phyloP scores from a whole-genome alignment of 2,113 vertebrate species.

The Mormyrus lacerda region DNA sequence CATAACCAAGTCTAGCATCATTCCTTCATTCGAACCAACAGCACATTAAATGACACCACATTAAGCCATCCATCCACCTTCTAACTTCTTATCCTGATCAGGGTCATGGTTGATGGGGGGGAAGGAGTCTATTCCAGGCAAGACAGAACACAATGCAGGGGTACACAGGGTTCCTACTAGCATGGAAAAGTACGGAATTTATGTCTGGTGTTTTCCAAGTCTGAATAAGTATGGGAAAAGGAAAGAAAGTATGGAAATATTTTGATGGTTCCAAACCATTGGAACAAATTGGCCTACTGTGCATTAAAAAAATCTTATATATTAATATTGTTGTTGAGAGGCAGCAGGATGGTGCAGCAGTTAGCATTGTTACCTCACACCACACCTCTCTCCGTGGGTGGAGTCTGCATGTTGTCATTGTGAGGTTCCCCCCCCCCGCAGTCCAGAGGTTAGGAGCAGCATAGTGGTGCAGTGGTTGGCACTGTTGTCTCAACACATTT shows the following conservation, averaged over 20 bases:
- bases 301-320: not conserved
- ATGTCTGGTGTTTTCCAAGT: not conserved
- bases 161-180: not conserved
- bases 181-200: not conserved
- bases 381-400: not conserved
- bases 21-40: not conserved
- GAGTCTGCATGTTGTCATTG: not conserved
- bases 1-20: not conserved
- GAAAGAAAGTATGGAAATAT: not conserved
- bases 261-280: not conserved
- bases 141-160: not conserved
- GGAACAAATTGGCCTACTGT: not conserved
- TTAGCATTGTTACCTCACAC: not conserved
- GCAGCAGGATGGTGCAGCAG: not conserved
- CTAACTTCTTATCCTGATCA: not conserved
- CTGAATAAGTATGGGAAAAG: not conserved
- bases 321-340: not conserved
- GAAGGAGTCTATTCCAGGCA: not conserved
- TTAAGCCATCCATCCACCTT: not conserved
- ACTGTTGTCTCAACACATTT: not conserved
- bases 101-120: not conserved
- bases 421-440: not conserved
- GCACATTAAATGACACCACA: not conserved
- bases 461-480: not conserved
- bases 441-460: not conserved